Percentiles rank a stretch among this genome's conserved stretches.
phyloP scores from a whole-genome alignment of 2,113 vertebrate species.

The Indri indri region DNA sequence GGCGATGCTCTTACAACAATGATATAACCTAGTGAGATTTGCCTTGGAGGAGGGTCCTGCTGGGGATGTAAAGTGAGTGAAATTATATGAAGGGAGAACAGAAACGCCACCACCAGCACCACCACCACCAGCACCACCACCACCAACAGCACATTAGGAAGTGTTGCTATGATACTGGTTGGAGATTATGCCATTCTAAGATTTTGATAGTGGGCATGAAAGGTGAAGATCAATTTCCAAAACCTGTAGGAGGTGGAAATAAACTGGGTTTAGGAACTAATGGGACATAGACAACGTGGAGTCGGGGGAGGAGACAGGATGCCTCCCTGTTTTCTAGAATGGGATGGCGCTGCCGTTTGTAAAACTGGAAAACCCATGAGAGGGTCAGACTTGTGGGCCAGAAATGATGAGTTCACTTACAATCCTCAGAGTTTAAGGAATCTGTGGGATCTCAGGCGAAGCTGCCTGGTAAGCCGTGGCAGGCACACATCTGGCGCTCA shows the following conservation, averaged over 20 bases:
- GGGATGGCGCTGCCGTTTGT: background rate
- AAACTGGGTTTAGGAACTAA: background rate
- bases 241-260: background rate
- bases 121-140: too few species aligned
- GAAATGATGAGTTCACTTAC: background rate
- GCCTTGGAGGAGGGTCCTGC: background rate
- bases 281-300: background rate
- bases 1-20: background rate
- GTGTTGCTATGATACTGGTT: accelerated
- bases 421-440: background rate
- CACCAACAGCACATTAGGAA: accelerated
- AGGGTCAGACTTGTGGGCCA: background rate
- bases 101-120: background rate
- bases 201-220: background rate
- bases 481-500: background rate
- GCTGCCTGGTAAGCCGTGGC: too few species aligned
- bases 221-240: background rate
- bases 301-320: background rate
- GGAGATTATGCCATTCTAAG: background rate
- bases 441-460: background rate
- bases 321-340: background rate
- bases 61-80: background rate
- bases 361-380: background rate
- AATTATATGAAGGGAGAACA: background rate
- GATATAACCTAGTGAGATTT: background rate